Evolutionary conservation across 2,113 vertebrate genomes (phyloP), one percentile per base, ranked within the genome.

Genomic region (Megalops atlanticus): DNA sequence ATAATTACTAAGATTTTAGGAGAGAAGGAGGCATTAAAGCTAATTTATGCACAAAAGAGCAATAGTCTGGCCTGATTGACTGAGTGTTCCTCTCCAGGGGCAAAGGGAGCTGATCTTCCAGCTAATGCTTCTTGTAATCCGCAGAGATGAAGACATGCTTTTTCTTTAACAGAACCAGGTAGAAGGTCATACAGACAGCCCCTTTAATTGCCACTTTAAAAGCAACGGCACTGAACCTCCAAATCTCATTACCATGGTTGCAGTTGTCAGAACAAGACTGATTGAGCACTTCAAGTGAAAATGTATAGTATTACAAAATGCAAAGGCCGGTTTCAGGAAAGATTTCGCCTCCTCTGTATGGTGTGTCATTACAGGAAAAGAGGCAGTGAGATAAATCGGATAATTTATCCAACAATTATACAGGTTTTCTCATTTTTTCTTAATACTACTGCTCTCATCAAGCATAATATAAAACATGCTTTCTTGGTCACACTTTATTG

Each of bases 11-110:
- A 64, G 33, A 82, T 74, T 49, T 82, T 64, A 68, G 31, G 76
- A 49, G 72, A 74, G 70, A 45, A 74, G 36, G 24, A 78, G 45
- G 52, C 52, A 68, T 82, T 82, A 74, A 64, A 77, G 47, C 18
- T 82, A 74, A 82, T 82, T 78, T 82, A 82, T 78, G 71, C 70
- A 79, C 49, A 40, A 78, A 79, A 73, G 40, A 24, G 64, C 76
- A 54, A 33, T 68, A 68, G 81, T 45, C 81, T 74, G 31, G 76
- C 54, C 39, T 74, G 47, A 74, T 18, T 78, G 76, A 82, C 71
- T 54, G 43, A 73, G 35, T 58, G 75, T 78, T 64, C 70, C 68
- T 68, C 49, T 78, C 70, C 39, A 64, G 70, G 33, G 81, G 70
- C 52, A 24, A 74, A 78, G 68, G 52, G 74, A 58, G 27, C 81